Conservation (phyloP, 2,888 invertebrate species). For the Lagria hirta region DNA sequence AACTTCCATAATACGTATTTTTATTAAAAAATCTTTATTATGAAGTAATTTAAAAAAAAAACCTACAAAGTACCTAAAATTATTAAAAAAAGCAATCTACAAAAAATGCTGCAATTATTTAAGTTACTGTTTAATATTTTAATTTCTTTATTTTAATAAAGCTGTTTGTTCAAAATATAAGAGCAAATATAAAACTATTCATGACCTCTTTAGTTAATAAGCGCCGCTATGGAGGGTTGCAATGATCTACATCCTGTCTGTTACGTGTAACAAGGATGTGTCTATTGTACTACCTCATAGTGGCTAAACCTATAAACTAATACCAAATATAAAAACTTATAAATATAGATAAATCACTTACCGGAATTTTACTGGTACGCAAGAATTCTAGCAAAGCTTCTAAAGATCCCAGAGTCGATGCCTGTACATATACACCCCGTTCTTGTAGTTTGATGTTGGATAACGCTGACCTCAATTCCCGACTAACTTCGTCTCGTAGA, state of each 20-base stretch:
- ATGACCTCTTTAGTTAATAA: slow-evolving; percentile 29
- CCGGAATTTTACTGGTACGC: slow-evolving; percentile 88
- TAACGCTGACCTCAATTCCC: slow-evolving; percentile 84
- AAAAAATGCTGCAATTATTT: no score
- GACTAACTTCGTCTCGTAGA: slow-evolving; percentile 79
- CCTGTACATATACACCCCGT: slow-evolving; percentile 98
- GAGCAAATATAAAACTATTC: slow-evolving; percentile 11
- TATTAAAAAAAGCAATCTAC: no score
- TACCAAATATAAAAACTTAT: slow-evolving; percentile 4
- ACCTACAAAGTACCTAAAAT: no score
- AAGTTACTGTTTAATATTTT: no score
- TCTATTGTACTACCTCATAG: slow-evolving; percentile 22
- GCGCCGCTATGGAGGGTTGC: slow-evolving; percentile 28
- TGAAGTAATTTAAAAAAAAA: no score
- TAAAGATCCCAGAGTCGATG: slow-evolving; percentile 97
- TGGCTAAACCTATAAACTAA: slow-evolving; percentile 6
- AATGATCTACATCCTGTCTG: slow-evolving; percentile 32
- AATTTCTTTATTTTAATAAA: no score
- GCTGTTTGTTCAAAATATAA: slow-evolving; percentile 10
- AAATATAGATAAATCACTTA: slow-evolving; percentile 57
- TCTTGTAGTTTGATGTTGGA: slow-evolving; percentile 89
- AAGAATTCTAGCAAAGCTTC: slow-evolving; percentile 96
- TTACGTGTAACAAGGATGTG: slow-evolving; percentile 28
- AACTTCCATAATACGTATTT: no score
- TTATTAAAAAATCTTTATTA: no score